Base-by-base conservation (phyloP, 2,797 vertebrate species). In the Cephalopachus bancanus region DNA sequence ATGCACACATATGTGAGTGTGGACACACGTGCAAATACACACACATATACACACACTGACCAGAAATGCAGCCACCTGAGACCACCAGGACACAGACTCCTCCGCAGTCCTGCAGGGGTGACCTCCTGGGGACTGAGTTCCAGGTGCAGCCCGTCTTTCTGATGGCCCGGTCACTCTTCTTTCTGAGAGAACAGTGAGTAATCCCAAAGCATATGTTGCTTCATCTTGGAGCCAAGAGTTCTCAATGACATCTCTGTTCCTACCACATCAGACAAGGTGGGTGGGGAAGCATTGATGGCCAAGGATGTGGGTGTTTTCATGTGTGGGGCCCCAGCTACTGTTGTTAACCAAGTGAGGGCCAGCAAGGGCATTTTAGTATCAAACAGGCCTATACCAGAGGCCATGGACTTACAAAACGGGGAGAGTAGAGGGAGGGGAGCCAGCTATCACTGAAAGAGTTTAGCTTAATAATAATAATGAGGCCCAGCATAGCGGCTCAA, bases 231-330 rank as follows among this genome's bases (percentile, higher is more conserved):
- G 20, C 72, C 0, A 1, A 81, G 30, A 83, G 92, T 94, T 98
- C 65, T 97, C 96, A 97, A 95, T 97, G 1, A 19, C 86, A 69
- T 91, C 97, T 98, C 96, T 98, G 97, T 97, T 95, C 57, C 96
- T 84, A 80, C 95, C 22, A 26, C 86, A 80, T 30, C 74, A 72
- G 89, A 91, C 95, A 87, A 72, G 93, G 97, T 72, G 96, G 96
- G 97, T 90, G 94, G 94, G 91, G 89, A 94, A 79, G 57, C 51
- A 15, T 5, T 0, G 24, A 49, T 11, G 62, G 94, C 97, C 79
- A 96, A 91, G 72, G 75, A 49, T 49, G 91, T 97, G 97, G 96
- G 94, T 96, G 96, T 91, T 96, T 91, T 95, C 75, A 95, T 44
- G 72, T 75, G 91, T 37, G 59, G 81, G 74, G 44, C 30, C 75